These are phyloP conservation scores for Okapia johnstoni DNA, from an alignment of 2,113 vertebrate genomes.

Conservation along the genomic window DNA sequence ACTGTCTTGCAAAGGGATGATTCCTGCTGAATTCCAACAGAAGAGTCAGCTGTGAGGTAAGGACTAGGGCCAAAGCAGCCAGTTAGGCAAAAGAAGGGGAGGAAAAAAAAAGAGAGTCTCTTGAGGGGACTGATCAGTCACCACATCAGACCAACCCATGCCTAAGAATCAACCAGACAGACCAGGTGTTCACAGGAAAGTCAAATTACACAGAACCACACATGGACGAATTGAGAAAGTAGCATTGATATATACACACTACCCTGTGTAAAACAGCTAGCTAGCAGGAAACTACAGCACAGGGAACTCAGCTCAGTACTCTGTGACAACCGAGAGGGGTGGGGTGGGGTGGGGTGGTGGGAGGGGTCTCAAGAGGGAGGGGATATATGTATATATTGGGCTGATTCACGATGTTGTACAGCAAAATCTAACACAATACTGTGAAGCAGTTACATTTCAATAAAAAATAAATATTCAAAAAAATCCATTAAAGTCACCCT, in stretches of 20 bases:
- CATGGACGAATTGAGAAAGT: not conserved
- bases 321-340: not conserved
- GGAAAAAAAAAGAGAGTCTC: not conserved
- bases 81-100: not conserved
- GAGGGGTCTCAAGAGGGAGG: not conserved
- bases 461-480: not conserved
- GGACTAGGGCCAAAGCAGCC: not conserved
- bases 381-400: not conserved
- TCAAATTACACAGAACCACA: not conserved
- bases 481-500: not conserved
- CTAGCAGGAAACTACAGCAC: not conserved
- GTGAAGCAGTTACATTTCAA: not conserved
- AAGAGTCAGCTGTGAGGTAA: conserved; percentile 22
- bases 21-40: not conserved
- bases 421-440: not conserved
- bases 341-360: not conserved
- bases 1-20: conserved; percentile 35
- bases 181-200: not conserved
- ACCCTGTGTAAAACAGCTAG: not conserved
- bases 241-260: not conserved
- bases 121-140: not conserved
- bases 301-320: not conserved
- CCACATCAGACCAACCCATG: not conserved
- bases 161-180: not conserved
- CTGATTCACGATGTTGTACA: not conserved